Conservation (phyloP, 2,113 vertebrate species). For the Syrmaticus mikado region DNA sequence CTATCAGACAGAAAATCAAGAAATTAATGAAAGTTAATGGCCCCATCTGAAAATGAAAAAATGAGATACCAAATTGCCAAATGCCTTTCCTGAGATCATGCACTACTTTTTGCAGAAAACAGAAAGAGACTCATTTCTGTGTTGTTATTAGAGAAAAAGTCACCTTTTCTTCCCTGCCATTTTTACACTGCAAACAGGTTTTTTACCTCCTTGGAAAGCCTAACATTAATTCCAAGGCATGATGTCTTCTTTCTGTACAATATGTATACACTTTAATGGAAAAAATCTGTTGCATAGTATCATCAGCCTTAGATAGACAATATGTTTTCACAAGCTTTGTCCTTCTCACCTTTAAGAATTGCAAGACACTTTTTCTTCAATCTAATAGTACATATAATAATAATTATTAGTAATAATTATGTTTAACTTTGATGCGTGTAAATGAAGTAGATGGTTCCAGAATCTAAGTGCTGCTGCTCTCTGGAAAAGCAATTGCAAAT, state of each 20-base stretch:
- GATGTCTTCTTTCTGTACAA: background rate
- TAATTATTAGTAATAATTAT: background rate
- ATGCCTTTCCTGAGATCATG: background rate
- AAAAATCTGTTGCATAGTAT: background rate
- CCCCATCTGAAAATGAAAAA: conserved; percentile 74
- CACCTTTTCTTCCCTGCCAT: background rate
- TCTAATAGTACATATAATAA: background rate
- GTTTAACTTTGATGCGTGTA: background rate
- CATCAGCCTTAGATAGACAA: background rate
- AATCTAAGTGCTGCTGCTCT: background rate
- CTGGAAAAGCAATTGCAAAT: conserved; percentile 14
- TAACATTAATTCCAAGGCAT: background rate
- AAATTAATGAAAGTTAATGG: conserved; percentile 59
- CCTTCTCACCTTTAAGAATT: background rate
- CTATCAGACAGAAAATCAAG: background rate
- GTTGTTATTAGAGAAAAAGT: background rate
- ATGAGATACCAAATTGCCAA: conserved; percentile 52
- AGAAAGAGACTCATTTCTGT: background rate
- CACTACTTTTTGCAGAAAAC: background rate
- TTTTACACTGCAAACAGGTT: background rate
- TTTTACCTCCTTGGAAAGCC: background rate
- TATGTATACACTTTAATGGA: background rate
- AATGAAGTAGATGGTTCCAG: background rate
- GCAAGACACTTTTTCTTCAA: background rate
- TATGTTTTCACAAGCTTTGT: background rate